Evolutionary conservation across 2,797 vertebrate genomes (phyloP).

Genomic region (Acestrorhynchus altus): DNA sequence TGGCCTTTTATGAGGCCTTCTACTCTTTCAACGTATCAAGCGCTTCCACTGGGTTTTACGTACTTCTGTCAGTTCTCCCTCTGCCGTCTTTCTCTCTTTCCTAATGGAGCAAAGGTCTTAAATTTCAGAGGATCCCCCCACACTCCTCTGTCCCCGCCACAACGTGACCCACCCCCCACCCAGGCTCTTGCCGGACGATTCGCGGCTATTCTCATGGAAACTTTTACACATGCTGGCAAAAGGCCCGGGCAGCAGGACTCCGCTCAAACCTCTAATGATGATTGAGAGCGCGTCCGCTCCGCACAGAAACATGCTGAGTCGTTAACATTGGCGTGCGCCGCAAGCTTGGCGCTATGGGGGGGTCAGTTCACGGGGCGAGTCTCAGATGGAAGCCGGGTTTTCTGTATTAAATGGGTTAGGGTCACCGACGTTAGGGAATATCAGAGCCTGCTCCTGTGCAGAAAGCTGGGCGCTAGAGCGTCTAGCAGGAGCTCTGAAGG

Average conservation of each 20-base stretch:
- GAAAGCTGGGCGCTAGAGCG: not conserved
- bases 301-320: slow-evolving; percentile 79
- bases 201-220: slow-evolving; percentile 92
- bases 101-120: slow-evolving; percentile 68
- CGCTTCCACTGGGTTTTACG: slow-evolving; percentile 4
- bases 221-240: slow-evolving; percentile 88
- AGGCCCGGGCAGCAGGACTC: slow-evolving; percentile 84
- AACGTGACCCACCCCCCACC: slow-evolving; percentile 40
- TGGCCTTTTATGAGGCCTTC: slow-evolving; percentile 54
- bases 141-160: slow-evolving; percentile 15
- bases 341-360: slow-evolving; percentile 50
- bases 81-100: slow-evolving; percentile 67
- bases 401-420: slow-evolving; percentile 66
- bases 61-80: slow-evolving; percentile 58
- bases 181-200: slow-evolving; percentile 71
- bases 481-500: slow-evolving; percentile 37
- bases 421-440: slow-evolving; percentile 52
- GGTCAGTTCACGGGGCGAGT: slow-evolving; percentile 51
- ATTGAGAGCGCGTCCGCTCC: slow-evolving; percentile 84
- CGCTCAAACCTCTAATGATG: slow-evolving; percentile 82
- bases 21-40: slow-evolving; percentile 52
- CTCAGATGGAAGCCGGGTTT: slow-evolving; percentile 45
- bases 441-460: not conserved
- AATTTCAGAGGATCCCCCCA: slow-evolving; percentile 70
- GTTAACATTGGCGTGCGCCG: slow-evolving; percentile 76